Base-by-base conservation (phyloP, 92 coral and sea anemone genomes). In the Parazoanthus darwini region DNA sequence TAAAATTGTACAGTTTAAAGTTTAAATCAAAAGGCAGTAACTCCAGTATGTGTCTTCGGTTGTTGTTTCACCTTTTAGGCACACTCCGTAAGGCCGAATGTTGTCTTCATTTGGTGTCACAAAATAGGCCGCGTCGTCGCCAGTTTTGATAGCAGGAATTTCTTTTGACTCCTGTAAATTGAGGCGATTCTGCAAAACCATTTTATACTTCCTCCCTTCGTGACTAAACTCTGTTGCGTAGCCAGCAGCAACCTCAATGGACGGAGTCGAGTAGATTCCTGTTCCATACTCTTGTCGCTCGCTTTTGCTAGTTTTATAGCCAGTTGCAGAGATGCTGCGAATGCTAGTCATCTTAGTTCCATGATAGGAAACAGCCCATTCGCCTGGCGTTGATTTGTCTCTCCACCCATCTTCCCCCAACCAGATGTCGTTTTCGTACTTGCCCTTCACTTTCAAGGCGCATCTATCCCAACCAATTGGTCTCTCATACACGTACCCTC, bases 351-450 rank as follows among this genome's bases (percentile, higher is more conserved):
- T 87, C 36, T 43, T 35, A 22, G 91, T 90, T 0, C 92, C 94
- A 54, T 92, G 94, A 29, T 87, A 89, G 14, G 92, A 90, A 10
- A 92, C 94, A 0, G 91, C 71, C 94, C 94, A 92, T 83, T 92
- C 92, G 4, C 89, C 89, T 20, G 87, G 76, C 0, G 94, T 80
- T 29, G 80, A 78, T 8, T 65, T 25, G 11, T 48, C 44, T 37
- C 92, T 73, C 85, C 82, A 58, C 44, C 94, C 94, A 42, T 81
- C 48, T 25, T 63, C 77, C 3, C 92, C 92, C 67, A 92, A 74
- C 94, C 92, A 92, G 43, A 65, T 38, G 71, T 89, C 86, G 29
- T 89, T 43, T 71, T 82, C 85, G 72, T 86, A 89, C 29, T 74
- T 87, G 23, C 90, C 92, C 18, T 35, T 66, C 87, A 89, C 94